Conservation (phyloP, 2,888 invertebrate species). For the Tenthredo mesomela region DNA sequence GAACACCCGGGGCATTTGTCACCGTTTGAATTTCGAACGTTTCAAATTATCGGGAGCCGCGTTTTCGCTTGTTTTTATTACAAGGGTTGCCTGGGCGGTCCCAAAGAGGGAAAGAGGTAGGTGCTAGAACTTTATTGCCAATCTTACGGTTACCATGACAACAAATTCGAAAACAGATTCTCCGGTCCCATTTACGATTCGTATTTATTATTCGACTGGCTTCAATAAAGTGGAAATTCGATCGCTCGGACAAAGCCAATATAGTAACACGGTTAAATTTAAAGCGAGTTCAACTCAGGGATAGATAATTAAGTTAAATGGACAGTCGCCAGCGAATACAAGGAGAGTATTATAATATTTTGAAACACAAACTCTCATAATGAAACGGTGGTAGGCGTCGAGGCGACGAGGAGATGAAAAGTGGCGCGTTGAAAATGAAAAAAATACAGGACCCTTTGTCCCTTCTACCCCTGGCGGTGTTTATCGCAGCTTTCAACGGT, state of each 20-base stretch:
- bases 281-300: not conserved
- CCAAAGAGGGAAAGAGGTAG: constrained; percentile 1
- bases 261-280: not conserved
- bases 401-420: not conserved
- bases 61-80: constrained; percentile 53
- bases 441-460: constrained; percentile 23
- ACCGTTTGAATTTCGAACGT: constrained; percentile 49
- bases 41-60: constrained; percentile 49
- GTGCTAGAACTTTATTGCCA: constrained; percentile 51
- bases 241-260: not conserved
- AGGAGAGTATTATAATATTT: not conserved
- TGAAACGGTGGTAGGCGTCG: not conserved
- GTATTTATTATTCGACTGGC: constrained; percentile 25
- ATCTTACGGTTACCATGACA: constrained; percentile 46
- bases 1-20: constrained; percentile 51
- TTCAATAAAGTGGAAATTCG: not conserved
- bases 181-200: constrained; percentile 5
- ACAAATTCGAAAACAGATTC: constrained; percentile 53
- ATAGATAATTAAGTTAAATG: not conserved
- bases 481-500: constrained; percentile 33
- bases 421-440: constrained; percentile 27
- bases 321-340: not conserved
- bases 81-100: constrained; percentile 45
- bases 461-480: constrained; percentile 20
- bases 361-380: not conserved